Conservation (phyloP, 2,113 vertebrate species). For the Cyprinus carpio region DNA sequence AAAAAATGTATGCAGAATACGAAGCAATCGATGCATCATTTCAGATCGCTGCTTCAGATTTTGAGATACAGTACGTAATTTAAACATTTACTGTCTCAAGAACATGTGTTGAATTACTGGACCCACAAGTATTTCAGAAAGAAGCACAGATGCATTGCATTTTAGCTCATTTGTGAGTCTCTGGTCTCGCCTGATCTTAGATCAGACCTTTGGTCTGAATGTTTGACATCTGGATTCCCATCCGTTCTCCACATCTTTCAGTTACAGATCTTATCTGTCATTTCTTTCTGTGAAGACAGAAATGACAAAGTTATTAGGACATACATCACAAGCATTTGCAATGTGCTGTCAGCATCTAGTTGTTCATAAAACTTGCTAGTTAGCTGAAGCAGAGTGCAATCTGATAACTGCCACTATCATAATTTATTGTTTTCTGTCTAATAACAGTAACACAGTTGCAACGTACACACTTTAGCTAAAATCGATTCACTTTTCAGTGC, state of each 20-base stretch:
- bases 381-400: neutral
- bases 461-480: neutral
- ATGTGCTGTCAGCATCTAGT: neutral
- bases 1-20: neutral
- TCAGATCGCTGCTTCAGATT: neutral
- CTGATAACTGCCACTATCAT: neutral
- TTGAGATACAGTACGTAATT: neutral
- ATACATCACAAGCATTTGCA: neutral
- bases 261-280: constrained; percentile 85
- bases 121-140: neutral
- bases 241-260: constrained; percentile 52
- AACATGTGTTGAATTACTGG: neutral
- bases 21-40: neutral
- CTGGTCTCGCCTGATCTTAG: neutral
- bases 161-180: constrained; percentile 11
- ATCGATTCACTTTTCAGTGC: neutral
- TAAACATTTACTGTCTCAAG: neutral
- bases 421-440: neutral
- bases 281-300: constrained; percentile 76
- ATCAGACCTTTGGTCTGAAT: constrained; percentile 12
- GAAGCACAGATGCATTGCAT: neutral
- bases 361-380: neutral
- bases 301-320: constrained; percentile 22
- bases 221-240: constrained; percentile 51
- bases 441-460: neutral